Evolutionary conservation across 2,888 invertebrate species (phyloP).

Genomic region (Gnatocerus cornutus): DNA sequence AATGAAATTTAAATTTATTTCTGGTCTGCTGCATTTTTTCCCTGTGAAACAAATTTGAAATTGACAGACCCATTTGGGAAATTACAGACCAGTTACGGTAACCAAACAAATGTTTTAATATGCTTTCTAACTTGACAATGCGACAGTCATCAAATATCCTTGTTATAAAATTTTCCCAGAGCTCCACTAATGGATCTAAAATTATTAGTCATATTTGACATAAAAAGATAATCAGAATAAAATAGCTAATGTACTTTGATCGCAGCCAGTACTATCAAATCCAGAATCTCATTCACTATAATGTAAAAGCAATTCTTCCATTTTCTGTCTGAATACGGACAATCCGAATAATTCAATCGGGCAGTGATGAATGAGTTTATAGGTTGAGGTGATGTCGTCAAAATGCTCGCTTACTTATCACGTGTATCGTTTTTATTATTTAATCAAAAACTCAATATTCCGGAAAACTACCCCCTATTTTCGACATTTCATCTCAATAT

Average conservation of each 20-base stretch:
- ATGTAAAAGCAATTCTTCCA: conserved; percentile 28
- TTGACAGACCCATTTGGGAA: too few species aligned
- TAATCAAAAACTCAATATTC: too few species aligned
- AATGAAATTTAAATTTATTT: too few species aligned
- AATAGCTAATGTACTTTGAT: conserved; percentile 18
- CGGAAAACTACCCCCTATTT: neutral
- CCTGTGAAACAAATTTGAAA: too few species aligned
- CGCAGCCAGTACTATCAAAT: conserved; percentile 14
- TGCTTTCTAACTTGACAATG: too few species aligned
- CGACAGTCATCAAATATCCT: too few species aligned
- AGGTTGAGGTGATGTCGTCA: conserved; percentile 27
- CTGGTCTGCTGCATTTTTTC: too few species aligned
- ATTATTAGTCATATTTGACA: neutral
- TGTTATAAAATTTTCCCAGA: too few species aligned
- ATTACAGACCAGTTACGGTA: too few species aligned
- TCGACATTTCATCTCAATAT: conserved; percentile 7
- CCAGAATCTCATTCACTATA: conserved; percentile 30
- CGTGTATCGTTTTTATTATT: neutral
- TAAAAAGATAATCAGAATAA: conserved; percentile 19
- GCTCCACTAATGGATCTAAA: too few species aligned
- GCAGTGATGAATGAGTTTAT: conserved; percentile 27
- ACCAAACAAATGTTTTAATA: too few species aligned
- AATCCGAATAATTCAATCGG: conserved; percentile 28
- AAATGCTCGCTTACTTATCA: conserved; percentile 17
- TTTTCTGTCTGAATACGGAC: conserved; percentile 27